Conservation (phyloP, 1,140 invertebrate species). For the Magallana gigas region DNA sequence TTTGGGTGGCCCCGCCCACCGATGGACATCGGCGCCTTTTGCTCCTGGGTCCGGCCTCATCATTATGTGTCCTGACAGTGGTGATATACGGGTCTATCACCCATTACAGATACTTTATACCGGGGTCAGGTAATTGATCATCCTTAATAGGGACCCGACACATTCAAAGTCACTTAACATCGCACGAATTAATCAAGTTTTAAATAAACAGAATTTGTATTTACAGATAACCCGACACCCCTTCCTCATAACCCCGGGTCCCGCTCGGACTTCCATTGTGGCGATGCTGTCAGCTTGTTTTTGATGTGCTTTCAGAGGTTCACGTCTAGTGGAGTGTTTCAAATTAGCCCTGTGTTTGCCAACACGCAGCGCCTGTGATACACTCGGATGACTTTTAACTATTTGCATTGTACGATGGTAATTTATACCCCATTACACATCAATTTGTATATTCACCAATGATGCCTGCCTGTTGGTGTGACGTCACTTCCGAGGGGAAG, state of each 20-base stretch:
- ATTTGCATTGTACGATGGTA: slow-evolving; percentile 57
- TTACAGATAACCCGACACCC: slow-evolving; percentile 51
- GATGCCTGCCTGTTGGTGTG: slow-evolving; percentile 51
- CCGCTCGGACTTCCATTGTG: slow-evolving; percentile 41
- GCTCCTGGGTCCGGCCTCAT: slow-evolving; percentile 47
- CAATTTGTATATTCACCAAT: slow-evolving; percentile 61
- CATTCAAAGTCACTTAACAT: slow-evolving; percentile 57
- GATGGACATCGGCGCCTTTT: slow-evolving; percentile 54
- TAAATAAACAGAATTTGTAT: slow-evolving; percentile 57
- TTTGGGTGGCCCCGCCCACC: slow-evolving; percentile 41
- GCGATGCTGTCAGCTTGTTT: slow-evolving; percentile 41
- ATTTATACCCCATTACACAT: slow-evolving; percentile 60
- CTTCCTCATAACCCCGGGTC: slow-evolving; percentile 50
- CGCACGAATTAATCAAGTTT: slow-evolving; percentile 57
- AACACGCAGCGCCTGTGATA: slow-evolving; percentile 56
- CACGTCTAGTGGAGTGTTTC: slow-evolving; percentile 57
- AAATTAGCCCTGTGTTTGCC: slow-evolving; percentile 60
- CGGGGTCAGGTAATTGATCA: slow-evolving; percentile 56
- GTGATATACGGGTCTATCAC: slow-evolving; percentile 50
- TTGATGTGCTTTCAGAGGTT: slow-evolving; percentile 50
- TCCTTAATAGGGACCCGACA: slow-evolving; percentile 54
- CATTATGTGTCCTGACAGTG: slow-evolving; percentile 48
- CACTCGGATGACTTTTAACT: slow-evolving; percentile 56
- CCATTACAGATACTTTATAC: slow-evolving; percentile 56
- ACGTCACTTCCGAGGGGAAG: slow-evolving; percentile 57